Conservation (phyloP, 2,113 vertebrate genomes). For the Chelonoidis abingdonii region DNA sequence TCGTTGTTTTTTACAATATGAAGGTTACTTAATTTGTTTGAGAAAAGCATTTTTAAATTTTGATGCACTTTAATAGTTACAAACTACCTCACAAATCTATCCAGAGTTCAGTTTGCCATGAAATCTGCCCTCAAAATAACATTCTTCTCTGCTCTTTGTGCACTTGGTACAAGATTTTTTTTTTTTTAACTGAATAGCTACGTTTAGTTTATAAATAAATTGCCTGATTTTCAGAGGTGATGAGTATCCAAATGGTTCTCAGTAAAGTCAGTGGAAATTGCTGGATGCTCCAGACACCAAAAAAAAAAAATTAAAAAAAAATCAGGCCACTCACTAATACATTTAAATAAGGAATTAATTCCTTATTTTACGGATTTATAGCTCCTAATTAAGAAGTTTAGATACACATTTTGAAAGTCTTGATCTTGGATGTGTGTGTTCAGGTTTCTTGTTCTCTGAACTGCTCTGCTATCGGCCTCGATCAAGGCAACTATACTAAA, state of each 20-base stretch:
- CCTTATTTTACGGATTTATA: neutral
- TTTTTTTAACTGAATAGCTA: too few species aligned
- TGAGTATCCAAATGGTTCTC: neutral
- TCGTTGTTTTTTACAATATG: neutral
- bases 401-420: neutral
- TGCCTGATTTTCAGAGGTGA: neutral
- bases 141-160: neutral
- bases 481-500: neutral
- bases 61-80: neutral
- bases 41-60: neutral
- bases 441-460: neutral
- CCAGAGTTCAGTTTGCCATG: constrained; percentile 5
- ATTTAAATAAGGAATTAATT: neutral
- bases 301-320: neutral
- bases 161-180: constrained; percentile 9
- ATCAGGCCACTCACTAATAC: neutral
- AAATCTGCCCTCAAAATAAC: neutral
- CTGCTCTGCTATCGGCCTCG: neutral
- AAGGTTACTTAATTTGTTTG: neutral
- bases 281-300: too few species aligned
- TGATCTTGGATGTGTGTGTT: neutral
- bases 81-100: neutral
- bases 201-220: too few species aligned
- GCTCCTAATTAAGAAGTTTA: neutral
- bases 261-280: neutral